phyloP scores from a whole-genome alignment of 2,888 invertebrate genomes.

The Dryadula phaetusa region DNA sequence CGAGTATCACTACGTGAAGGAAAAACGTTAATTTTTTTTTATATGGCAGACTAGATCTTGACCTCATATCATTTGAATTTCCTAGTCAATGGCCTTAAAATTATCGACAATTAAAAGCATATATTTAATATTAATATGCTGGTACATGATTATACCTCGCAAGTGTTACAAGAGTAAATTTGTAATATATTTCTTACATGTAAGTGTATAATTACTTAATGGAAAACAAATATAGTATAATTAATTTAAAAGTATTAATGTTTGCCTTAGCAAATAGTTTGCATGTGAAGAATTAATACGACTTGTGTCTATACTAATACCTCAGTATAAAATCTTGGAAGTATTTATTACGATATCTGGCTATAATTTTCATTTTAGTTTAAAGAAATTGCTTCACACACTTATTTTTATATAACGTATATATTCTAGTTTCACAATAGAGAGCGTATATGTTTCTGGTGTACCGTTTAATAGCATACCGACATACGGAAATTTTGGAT shows the following conservation, averaged over 20 bases:
- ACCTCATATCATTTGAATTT: slow-evolving; percentile 7
- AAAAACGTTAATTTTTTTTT: not conserved
- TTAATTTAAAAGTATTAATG: not conserved
- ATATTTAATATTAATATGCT: not conserved
- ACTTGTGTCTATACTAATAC: not conserved
- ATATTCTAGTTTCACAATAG: not conserved
- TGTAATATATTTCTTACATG: not conserved
- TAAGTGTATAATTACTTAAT: not conserved
- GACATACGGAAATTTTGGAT: not conserved
- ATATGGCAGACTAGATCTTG: not conserved
- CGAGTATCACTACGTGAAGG: no score
- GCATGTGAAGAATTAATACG: not conserved
- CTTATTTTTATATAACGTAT: not conserved
- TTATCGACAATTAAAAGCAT: not conserved
- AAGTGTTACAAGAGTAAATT: not conserved
- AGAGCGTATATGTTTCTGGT: not conserved
- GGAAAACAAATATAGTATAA: not conserved
- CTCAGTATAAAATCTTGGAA: not conserved
- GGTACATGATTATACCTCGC: not conserved
- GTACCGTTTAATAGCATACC: not conserved
- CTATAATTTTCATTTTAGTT: not conserved
- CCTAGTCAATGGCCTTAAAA: not conserved
- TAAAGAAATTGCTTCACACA: slow-evolving; percentile 6
- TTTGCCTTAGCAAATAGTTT: not conserved
- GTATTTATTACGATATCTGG: not conserved